Conservation (phyloP, 2,113 vertebrate genomes). For the Dromiciops gliroides region DNA sequence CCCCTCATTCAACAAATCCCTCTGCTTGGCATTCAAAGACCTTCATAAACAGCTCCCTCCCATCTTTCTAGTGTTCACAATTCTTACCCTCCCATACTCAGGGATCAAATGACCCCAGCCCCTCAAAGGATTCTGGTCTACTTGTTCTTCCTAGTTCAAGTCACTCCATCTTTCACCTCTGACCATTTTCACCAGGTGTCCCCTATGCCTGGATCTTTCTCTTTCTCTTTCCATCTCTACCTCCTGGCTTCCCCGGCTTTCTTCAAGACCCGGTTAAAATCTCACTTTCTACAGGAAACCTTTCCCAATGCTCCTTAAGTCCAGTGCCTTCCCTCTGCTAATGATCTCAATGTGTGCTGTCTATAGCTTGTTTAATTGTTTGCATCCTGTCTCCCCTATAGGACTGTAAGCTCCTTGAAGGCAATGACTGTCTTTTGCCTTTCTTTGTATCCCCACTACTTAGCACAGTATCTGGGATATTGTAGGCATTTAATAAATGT, state of each 20-base stretch:
- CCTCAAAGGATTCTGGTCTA: not conserved
- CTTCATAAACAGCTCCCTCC: not conserved
- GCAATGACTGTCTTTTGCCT: not conserved
- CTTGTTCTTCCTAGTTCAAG: not conserved
- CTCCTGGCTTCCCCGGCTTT: not conserved
- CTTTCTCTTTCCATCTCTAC: not conserved
- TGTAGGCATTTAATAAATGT: not conserved
- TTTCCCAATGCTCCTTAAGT: not conserved
- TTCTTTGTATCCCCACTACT: not conserved
- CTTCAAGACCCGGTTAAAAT: not conserved
- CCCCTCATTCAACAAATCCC: not conserved
- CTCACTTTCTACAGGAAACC: not conserved
- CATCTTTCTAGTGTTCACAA: not conserved
- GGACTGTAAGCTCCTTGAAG: not conserved
- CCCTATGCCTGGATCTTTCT: not conserved
- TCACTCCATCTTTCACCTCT: not conserved
- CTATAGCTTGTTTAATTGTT: not conserved
- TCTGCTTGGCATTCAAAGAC: not conserved
- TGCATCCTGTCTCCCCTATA: not conserved
- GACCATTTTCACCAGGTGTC: not conserved
- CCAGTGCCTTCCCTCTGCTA: not conserved
- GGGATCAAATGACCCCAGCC: not conserved
- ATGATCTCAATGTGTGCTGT: not conserved
- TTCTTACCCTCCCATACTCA: not conserved
- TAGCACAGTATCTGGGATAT: not conserved